phyloP scores from a whole-genome alignment of 2,113 vertebrate species.

The Gambusia affinis region DNA sequence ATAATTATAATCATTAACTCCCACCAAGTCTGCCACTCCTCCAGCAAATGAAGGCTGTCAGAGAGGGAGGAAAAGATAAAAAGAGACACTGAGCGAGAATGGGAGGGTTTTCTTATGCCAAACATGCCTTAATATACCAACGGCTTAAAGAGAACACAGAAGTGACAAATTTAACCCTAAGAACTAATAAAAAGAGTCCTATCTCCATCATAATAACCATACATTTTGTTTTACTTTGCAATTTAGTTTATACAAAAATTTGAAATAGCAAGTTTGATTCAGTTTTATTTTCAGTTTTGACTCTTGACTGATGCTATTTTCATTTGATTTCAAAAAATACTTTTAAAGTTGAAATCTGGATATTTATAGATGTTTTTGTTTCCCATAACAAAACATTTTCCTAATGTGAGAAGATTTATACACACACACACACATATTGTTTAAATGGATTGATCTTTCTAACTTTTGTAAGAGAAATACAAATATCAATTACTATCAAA shows the following conservation, averaged over 20 bases:
- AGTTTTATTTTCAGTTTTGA: background rate
- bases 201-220: constrained; percentile 36
- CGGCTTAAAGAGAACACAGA: constrained; percentile 57
- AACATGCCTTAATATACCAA: constrained; percentile 77
- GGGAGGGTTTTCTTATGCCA: constrained; percentile 59
- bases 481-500: too few relatives aligned
- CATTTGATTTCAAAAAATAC: background rate
- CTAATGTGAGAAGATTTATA: background rate
- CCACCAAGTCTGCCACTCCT: constrained; percentile 83
- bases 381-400: background rate
- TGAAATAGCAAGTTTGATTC: background rate
- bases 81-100: constrained; percentile 29
- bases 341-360: background rate
- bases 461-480: too few relatives aligned
- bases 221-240: background rate
- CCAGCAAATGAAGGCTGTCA: constrained; percentile 81
- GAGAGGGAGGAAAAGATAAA: constrained; percentile 57
- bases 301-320: background rate
- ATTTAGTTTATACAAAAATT: background rate
- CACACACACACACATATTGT: too few relatives aligned
- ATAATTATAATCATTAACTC: constrained; percentile 87
- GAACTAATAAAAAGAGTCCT: constrained; percentile 47
- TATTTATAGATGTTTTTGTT: background rate
- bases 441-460: too few relatives aligned
- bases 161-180: constrained; percentile 61